These are phyloP conservation scores for Onychomys arenicola DNA, from an alignment of 2,797 vertebrate species.

Conservation along the genomic window DNA sequence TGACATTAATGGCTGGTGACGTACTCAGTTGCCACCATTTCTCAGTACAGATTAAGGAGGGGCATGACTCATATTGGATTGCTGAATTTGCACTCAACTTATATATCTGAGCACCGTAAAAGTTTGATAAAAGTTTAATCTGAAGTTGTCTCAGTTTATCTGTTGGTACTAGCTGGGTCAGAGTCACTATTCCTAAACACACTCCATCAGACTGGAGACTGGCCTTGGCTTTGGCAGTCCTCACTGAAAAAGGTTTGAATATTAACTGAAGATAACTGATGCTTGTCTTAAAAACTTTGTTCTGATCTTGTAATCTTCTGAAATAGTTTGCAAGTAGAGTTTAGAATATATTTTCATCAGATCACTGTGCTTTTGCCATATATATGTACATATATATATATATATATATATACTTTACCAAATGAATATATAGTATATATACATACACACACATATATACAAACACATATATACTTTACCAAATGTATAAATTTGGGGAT, in stretches of 20 bases:
- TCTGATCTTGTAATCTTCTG: background rate
- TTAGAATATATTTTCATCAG: background rate
- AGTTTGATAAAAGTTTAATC: constrained; percentile 50
- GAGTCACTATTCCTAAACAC: background rate
- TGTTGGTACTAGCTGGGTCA: background rate
- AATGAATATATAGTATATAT: background rate
- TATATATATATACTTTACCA: background rate
- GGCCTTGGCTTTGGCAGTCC: background rate
- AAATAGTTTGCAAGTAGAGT: background rate
- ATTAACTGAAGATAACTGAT: background rate
- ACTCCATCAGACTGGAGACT: background rate
- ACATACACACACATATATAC: too few species aligned
- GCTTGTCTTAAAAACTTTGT: background rate
- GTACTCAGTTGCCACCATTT: background rate
- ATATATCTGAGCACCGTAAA: constrained; percentile 4
- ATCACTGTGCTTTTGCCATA: background rate
- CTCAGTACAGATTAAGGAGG: background rate
- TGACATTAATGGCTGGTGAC: background rate
- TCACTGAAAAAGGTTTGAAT: background rate
- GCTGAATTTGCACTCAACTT: background rate
- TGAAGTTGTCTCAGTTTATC: constrained; percentile 1
- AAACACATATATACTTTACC: background rate
- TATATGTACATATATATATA: background rate
- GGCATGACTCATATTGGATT: background rate
- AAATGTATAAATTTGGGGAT: background rate